Evolutionary conservation across 2,888 invertebrate species (phyloP).

Genomic region (Synergus gifuensis): DNA sequence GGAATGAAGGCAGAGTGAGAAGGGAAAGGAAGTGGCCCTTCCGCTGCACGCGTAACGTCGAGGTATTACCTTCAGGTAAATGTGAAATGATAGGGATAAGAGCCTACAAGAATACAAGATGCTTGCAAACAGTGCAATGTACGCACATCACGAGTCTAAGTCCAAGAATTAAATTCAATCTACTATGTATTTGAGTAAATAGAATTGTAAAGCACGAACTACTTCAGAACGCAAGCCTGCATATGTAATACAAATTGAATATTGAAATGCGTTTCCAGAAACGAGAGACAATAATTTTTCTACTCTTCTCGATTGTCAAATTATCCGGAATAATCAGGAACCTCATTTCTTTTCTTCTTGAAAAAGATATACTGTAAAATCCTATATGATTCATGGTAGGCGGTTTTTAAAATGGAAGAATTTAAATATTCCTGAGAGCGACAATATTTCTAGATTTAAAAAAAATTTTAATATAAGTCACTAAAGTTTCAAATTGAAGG

Average conservation of each 20-base stretch:
- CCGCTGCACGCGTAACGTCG: conserved; percentile 55
- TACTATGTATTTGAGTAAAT: background rate
- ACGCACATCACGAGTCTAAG: background rate
- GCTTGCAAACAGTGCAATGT: conserved; percentile 24
- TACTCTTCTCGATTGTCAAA: background rate
- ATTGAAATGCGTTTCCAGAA: background rate
- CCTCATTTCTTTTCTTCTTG: background rate
- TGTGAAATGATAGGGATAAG: conserved; percentile 24
- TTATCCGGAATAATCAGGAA: background rate
- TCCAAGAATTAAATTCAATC: conserved; percentile 6
- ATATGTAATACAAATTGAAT: background rate
- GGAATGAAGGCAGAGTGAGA: conserved; percentile 37
- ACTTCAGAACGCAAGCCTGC: background rate
- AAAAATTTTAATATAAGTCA: background rate
- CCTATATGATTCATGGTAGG: background rate
- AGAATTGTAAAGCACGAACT: background rate
- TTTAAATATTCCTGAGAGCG: background rate
- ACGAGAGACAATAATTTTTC: background rate
- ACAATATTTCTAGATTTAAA: background rate
- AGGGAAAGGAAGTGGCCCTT: conserved; percentile 59
- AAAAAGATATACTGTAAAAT: background rate
- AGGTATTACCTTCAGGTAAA: conserved; percentile 36
- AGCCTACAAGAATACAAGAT: background rate
- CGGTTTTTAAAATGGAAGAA: background rate
- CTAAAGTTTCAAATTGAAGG: background rate